A percentile compares a stretch with the other conserved stretches of the same genome.
phyloP scores from a whole-genome alignment of 2,113 vertebrate species.

The Onychostoma macrolepis region DNA sequence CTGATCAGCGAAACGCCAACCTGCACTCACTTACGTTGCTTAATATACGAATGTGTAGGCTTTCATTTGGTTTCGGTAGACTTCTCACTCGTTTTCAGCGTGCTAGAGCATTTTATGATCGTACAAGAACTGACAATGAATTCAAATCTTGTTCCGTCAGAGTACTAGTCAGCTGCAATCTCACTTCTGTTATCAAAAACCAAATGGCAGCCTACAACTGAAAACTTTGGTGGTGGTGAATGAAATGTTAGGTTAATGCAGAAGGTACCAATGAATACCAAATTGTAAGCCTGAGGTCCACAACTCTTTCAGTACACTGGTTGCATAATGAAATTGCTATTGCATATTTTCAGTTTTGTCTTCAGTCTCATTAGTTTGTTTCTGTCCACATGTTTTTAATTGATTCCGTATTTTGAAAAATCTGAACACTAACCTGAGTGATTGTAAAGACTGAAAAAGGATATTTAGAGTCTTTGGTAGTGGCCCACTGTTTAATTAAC shows the following conservation, averaged over 20 bases:
- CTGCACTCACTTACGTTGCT: not conserved
- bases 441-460: not conserved
- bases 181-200: not conserved
- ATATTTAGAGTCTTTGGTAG: conserved; percentile 18
- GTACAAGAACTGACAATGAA: not conserved
- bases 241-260: not conserved
- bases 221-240: not conserved
- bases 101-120: not conserved
- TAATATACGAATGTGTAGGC: not conserved
- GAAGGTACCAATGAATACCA: not conserved
- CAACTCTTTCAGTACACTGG: not conserved
- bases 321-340: not conserved
- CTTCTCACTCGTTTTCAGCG: not conserved
- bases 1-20: not conserved
- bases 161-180: not conserved
- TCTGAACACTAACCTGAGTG: not conserved
- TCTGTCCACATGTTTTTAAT: not conserved
- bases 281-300: not conserved
- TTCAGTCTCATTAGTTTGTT: not conserved
- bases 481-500: not conserved
- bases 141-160: not conserved
- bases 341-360: not conserved
- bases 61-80: not conserved
- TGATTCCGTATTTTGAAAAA: not conserved
- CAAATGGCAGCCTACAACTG: not conserved